Evolutionary conservation across 1,140 invertebrate species (phyloP), one percentile per base, ranked within the genome.

Genomic region (Nixonia krombeini): DNA sequence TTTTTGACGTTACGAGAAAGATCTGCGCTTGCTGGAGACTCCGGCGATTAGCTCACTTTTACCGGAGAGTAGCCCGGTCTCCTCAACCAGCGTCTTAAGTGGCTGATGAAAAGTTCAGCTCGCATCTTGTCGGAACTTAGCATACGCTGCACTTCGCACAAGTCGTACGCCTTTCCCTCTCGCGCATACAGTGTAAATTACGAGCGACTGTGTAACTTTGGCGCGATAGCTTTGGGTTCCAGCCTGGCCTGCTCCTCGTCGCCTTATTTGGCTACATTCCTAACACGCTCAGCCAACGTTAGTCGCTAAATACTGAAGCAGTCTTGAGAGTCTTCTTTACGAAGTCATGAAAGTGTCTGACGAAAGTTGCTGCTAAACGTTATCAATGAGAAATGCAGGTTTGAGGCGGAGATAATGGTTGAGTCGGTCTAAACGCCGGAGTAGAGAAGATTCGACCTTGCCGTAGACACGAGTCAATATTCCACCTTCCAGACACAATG

Each of bases 191-290:
- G 25, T 26, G 53, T 61, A 61, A 67, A 61, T 61, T 69, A 49
- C 50, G 59, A 55, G 16, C 58, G 53, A 42, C 52, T 45, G 59
- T 58, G 38, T 63, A 69, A 68, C 68, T 71, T 74, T 68, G 63
- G 61, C 67, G 66, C 72, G 50, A 53, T 59, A 63, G 66, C 53
- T 69, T 46, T 31, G 41, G 49, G 65, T 57, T 58, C 45, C 58
- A 42, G 52, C 37, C 50, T 35, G 53, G n/a, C n/a, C n/a, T 31
- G 49, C 55, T 25, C 38, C 62, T 40, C 40, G 17, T 41, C 33
- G 15, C 31, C 23, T 38, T 12, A 51, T 15, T 35, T 40, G 18
- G 57, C 67, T 61, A 65, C 67, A 72, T 73, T 74, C 58, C 68
- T 70, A 65, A 57, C 59, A 38, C 45, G 35, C 33, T 65, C 49